Base-by-base conservation (phyloP, 1,140 invertebrate genomes). In the Phthorimaea operculella region DNA sequence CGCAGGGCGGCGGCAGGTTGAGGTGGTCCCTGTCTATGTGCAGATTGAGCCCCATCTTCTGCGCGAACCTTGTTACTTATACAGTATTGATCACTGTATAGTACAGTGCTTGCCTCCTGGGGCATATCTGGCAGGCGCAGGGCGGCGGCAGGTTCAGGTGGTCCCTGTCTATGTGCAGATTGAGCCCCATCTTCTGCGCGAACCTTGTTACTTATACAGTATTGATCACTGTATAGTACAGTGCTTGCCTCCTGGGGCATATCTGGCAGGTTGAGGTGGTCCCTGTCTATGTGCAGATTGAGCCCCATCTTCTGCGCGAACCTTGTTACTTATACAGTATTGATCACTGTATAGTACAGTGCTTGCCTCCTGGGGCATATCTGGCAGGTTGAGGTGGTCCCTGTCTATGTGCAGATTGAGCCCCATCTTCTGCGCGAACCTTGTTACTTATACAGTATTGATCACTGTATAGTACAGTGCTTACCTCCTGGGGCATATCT, bases 361-460 rank as follows among this genome's bases (percentile, higher is more conserved):
- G n/a, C n/a, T n/a, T n/a, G 79, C 79, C 79, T 68, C 44, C 69
- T 72, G 33, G 70, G 71, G 50, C 79, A 82, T 9, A 79, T 58
- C 51, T 70, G 65, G 62, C 55, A 79, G 56, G 11, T 61, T 52
- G 0, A 63, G 58, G 57, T 82, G 79, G 1, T 55, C 62, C n/a
- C 63, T 54, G 33, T 75, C 56, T 7, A 74, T 54, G 58, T 82
- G 79, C 18, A 73, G 58, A 18, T 52, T 8, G 11, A 82, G 58
- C 0, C 74, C 75, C 1, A 59, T 55, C 58, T 71, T 73, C 62
- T 76, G 72, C 10, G 76, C 64, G n/a, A n/a, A n/a, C n/a, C n/a
- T n/a, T n/a, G n/a, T n/a, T n/a, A n/a, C n/a, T n/a, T n/a, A n/a
- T n/a, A n/a, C n/a, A n/a, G n/a, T n/a, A n/a, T n/a, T n/a, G n/a